phyloP scores from a whole-genome alignment of 2,797 vertebrate genomes.

The Varecia variegata region DNA sequence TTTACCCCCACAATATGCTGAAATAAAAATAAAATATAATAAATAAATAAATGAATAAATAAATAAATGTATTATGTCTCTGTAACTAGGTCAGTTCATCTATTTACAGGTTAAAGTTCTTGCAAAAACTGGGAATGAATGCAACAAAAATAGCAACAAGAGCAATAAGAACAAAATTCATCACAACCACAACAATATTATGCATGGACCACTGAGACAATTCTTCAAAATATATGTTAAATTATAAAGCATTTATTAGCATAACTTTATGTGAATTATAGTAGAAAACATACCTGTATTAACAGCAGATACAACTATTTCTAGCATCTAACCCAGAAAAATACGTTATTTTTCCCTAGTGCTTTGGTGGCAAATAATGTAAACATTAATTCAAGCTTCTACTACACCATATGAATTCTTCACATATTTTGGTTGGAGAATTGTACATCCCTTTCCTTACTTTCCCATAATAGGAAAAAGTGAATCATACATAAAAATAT shows the following conservation, averaged over 20 bases:
- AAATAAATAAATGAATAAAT: too few relatives aligned
- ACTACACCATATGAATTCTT: not conserved
- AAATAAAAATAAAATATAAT: too few relatives aligned
- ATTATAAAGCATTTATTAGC: not conserved
- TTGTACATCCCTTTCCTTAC: not conserved
- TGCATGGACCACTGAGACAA: not conserved
- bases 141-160: not conserved
- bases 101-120: not conserved
- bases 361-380: not conserved
- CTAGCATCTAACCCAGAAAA: not conserved
- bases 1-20: too few relatives aligned
- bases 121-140: not conserved
- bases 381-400: not conserved
- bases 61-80: not conserved
- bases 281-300: not conserved
- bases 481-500: not conserved
- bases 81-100: not conserved
- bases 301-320: not conserved
- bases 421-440: constrained; percentile 24
- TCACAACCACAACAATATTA: not conserved
- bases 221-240: not conserved
- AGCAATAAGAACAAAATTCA: not conserved
- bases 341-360: not conserved
- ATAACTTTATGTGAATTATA: not conserved
- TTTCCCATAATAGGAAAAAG: not conserved